Conservation (phyloP, 2,113 vertebrate genomes). For the Hypanus sabinus region DNA sequence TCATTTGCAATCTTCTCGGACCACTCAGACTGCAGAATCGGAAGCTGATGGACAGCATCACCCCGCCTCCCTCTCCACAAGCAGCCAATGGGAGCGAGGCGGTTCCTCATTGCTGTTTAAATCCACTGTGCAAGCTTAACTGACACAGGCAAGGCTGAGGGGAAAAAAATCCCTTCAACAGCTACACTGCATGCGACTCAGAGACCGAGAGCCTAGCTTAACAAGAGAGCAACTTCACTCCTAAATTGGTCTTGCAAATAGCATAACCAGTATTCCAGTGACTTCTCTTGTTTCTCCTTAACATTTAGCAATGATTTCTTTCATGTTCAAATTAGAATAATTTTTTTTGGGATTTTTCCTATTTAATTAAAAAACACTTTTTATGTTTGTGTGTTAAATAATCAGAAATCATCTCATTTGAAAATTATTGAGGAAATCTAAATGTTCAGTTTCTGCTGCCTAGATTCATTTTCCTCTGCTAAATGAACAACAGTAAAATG, state of each 20-base stretch:
- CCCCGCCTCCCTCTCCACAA: slow-evolving; percentile 55
- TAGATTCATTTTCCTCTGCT: neutral
- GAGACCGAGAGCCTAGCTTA: neutral
- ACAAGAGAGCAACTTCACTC: neutral
- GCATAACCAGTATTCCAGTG: neutral
- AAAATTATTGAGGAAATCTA: neutral
- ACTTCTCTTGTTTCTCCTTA: neutral
- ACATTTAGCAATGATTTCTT: neutral
- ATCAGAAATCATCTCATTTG: neutral
- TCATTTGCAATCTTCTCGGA: neutral
- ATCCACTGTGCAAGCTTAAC: slow-evolving; percentile 40
- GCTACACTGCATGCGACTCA: neutral
- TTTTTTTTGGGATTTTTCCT: neutral
- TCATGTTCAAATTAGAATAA: neutral
- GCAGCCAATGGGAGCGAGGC: slow-evolving; percentile 72
- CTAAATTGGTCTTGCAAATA: neutral
- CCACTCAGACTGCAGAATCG: neutral
- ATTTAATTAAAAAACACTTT: neutral
- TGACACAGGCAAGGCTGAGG: slow-evolving; percentile 7
- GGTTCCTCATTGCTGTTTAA: slow-evolving; percentile 78
- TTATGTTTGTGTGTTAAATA: neutral
- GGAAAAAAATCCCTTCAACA: neutral
- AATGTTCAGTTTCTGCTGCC: neutral
- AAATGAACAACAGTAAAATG: too few relatives aligned
- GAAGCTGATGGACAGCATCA: slow-evolving; percentile 57